These are phyloP conservation scores for Drosophila hamatofila DNA, from an alignment of 2,888 invertebrate genomes.

Conservation along the genomic window DNA sequence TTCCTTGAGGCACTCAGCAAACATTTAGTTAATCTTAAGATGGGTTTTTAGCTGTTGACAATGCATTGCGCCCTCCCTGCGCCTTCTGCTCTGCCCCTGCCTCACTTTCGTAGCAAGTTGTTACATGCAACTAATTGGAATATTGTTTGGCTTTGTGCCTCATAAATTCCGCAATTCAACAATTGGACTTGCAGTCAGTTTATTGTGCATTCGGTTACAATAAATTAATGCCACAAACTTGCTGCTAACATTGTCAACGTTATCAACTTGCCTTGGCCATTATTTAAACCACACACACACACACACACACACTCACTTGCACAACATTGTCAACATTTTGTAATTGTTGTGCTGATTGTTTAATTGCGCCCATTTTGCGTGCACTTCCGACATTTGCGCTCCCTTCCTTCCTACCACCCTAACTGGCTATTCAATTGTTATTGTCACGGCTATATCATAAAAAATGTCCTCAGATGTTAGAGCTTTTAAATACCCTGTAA, in stretches of 20 bases:
- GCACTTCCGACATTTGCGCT: slow-evolving; percentile 57
- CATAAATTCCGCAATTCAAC: slow-evolving; percentile 54
- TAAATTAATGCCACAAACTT: slow-evolving; percentile 77
- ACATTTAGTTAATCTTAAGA: slow-evolving; percentile 64
- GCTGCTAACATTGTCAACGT: slow-evolving; percentile 75
- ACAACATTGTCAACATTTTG: slow-evolving; percentile 56
- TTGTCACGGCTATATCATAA: slow-evolving; percentile 2
- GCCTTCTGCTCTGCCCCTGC: not conserved
- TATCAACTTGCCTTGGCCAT: slow-evolving; percentile 63
- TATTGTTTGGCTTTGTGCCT: slow-evolving; percentile 46
- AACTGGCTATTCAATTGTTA: slow-evolving; percentile 27
- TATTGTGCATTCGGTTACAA: slow-evolving; percentile 67
- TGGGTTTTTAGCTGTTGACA: slow-evolving; percentile 53
- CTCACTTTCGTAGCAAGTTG: slow-evolving; percentile 16
- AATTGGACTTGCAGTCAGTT: slow-evolving; percentile 60
- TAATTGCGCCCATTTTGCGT: slow-evolving; percentile 80
- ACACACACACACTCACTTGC: not conserved
- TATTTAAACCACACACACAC: slow-evolving; percentile 45
- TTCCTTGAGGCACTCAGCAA: slow-evolving; percentile 48
- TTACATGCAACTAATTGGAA: slow-evolving; percentile 50
- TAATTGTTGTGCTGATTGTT: slow-evolving; percentile 80
- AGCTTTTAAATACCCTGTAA: slow-evolving; percentile 25
- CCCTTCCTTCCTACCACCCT: slow-evolving; percentile 18
- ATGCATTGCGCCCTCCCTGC: not conserved
- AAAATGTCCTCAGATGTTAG: slow-evolving; percentile 5